These are phyloP conservation scores for Oscheius sp. DNA, from an alignment of 2,888 invertebrate genomes.

Conservation along the genomic window DNA sequence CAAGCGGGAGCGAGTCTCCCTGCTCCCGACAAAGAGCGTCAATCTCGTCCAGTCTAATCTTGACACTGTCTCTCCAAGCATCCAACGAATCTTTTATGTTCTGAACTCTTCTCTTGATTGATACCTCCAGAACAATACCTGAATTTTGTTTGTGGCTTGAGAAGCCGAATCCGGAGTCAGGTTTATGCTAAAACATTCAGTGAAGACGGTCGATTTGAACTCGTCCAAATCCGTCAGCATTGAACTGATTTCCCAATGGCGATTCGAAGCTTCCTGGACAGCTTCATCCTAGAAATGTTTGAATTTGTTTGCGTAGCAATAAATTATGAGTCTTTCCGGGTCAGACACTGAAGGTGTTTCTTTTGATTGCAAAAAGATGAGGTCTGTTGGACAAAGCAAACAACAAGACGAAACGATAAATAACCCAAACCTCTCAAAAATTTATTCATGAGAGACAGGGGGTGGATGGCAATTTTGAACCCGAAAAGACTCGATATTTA, in stretches of 20 bases:
- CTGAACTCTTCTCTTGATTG: constrained; percentile 31
- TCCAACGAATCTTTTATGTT: constrained; percentile 57
- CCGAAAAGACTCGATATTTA: too few species aligned
- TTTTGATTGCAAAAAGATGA: too few species aligned
- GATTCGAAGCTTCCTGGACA: constrained; percentile 41
- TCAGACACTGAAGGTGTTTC: too few species aligned
- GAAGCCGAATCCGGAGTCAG: constrained; percentile 49
- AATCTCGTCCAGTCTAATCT: constrained; percentile 53
- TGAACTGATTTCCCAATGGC: constrained; percentile 42
- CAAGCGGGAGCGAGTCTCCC: constrained; percentile 89
- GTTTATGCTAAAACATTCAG: constrained; percentile 51
- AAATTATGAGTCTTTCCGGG: too few species aligned
- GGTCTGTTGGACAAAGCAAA: too few species aligned
- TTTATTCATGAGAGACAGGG: too few species aligned
- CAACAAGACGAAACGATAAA: too few species aligned
- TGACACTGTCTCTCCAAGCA: constrained; percentile 54
- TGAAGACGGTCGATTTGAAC: constrained; percentile 53
- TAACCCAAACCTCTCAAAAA: too few species aligned
- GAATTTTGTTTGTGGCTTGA: constrained; percentile 48
- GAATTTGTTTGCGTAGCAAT: too few species aligned
- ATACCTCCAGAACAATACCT: constrained; percentile 36
- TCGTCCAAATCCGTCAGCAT: constrained; percentile 46
- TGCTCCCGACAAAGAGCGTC: constrained; percentile 76
- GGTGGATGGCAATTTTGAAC: too few species aligned
- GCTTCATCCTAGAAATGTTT: constrained; percentile 50